These are phyloP conservation scores for Craterocephalus amniculus DNA, from an alignment of 2,797 vertebrate genomes.

Conservation along the genomic window DNA sequence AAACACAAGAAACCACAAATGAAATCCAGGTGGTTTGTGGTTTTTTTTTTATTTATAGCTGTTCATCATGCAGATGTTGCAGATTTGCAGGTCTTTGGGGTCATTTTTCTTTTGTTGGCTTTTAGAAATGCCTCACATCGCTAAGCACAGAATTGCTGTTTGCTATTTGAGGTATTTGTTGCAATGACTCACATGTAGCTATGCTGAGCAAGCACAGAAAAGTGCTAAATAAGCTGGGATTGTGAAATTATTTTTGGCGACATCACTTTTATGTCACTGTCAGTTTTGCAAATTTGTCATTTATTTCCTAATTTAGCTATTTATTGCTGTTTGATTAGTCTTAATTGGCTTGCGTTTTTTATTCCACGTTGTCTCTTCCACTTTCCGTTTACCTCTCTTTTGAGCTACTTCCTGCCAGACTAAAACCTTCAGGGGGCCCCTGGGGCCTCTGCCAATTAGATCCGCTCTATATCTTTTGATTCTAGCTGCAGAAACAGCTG, in stretches of 20 bases:
- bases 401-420: too few relatives aligned
- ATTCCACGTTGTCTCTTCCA: background rate
- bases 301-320: too few relatives aligned
- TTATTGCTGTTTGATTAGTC: background rate
- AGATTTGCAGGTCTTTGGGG: background rate
- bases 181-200: too few relatives aligned
- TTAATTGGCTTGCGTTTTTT: background rate
- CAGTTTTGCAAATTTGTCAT: too few relatives aligned
- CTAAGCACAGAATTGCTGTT: too few relatives aligned
- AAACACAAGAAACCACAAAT: background rate
- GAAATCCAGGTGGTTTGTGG: background rate
- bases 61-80: background rate
- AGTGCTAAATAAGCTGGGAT: too few relatives aligned
- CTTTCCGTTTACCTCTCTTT: background rate
- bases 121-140: background rate
- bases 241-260: too few relatives aligned
- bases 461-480: background rate
- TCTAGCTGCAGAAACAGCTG: background rate
- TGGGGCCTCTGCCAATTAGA: background rate
- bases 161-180: too few relatives aligned
- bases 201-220: too few relatives aligned
- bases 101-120: background rate
- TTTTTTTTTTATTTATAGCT: background rate
- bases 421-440: background rate
- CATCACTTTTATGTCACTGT: too few relatives aligned